These are phyloP conservation scores for Podarcis cretensis DNA, from an alignment of 2,113 vertebrate species.

Conservation along the genomic window DNA sequence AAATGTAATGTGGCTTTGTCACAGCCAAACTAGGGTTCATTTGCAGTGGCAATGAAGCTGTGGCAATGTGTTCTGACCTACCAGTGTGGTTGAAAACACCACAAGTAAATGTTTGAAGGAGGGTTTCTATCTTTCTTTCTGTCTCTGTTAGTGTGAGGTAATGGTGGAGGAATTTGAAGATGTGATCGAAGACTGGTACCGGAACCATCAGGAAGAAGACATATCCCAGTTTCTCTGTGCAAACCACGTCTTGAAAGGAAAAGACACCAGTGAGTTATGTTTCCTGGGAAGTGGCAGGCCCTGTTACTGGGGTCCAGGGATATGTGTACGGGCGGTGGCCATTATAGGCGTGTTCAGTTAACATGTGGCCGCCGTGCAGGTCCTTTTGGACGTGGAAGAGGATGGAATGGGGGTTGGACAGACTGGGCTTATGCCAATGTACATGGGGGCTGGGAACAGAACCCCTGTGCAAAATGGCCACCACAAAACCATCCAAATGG, in stretches of 20 bases:
- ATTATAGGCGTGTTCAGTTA: no score
- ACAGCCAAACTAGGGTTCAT: no score
- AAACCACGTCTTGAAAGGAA: constrained; percentile 91
- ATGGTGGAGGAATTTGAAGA: constrained; percentile 95
- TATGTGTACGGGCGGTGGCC: no score
- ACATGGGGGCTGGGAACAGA: no score
- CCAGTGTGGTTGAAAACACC: neutral
- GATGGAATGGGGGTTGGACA: no score
- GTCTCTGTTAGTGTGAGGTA: constrained; percentile 84
- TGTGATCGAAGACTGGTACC: constrained; percentile 97
- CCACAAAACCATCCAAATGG: neutral
- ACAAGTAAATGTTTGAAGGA: neutral
- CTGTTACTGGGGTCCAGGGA: neutral
- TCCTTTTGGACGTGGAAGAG: no score
- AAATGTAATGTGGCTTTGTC: no score
- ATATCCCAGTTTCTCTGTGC: constrained; percentile 92
- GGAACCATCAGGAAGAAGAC: constrained; percentile 90
- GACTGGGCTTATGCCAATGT: no score
- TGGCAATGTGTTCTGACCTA: neutral
- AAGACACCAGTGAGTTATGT: constrained; percentile 86
- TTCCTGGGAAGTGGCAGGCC: neutral
- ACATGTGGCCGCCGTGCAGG: no score
- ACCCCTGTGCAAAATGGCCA: no score
- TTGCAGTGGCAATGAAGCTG: no score
- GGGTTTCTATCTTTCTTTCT: neutral